Evolutionary conservation across 1,140 invertebrate species (phyloP).

Genomic region (Cyclina sinensis): DNA sequence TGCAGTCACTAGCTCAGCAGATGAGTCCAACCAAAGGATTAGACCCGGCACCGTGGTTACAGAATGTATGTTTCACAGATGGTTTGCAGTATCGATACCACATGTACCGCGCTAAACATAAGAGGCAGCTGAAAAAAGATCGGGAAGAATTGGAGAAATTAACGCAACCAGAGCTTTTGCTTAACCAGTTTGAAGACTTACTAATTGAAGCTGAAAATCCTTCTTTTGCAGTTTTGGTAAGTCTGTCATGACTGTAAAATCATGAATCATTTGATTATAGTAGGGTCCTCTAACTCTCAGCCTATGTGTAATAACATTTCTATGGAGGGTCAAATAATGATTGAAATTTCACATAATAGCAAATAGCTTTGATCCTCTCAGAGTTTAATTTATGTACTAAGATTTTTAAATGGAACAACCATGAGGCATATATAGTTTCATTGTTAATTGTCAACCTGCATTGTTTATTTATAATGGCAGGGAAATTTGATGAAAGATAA

Average conservation of each 20-base stretch:
- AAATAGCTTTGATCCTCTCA: too few relatives aligned
- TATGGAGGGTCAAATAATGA: too few relatives aligned
- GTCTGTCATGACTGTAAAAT: background rate
- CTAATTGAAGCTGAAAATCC: background rate
- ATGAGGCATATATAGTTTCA: too few relatives aligned
- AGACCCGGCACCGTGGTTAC: constrained; percentile 54
- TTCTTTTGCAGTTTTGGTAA: background rate
- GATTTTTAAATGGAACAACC: too few relatives aligned
- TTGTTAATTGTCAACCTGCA: too few relatives aligned
- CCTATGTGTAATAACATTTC: too few relatives aligned
- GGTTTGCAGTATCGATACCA: constrained; percentile 47
- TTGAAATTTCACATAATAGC: too few relatives aligned
- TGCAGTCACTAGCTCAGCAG: constrained; percentile 58
- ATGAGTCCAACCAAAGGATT: constrained; percentile 38
- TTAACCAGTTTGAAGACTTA: constrained; percentile 56
- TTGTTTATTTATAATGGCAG: too few relatives aligned
- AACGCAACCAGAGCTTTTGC: constrained; percentile 18
- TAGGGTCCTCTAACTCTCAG: too few relatives aligned
- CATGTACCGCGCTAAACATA: constrained; percentile 36
- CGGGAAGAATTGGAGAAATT: constrained; percentile 21
- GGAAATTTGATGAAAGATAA: too few relatives aligned
- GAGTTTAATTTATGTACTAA: too few relatives aligned
- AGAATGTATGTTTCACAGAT: constrained; percentile 35
- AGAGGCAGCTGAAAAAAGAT: constrained; percentile 18
- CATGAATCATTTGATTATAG: too few relatives aligned